A percentile compares a stretch with the other conserved stretches of the same genome.
Conservation (phyloP, 2,888 invertebrate species). For the Ellobium chinense region DNA sequence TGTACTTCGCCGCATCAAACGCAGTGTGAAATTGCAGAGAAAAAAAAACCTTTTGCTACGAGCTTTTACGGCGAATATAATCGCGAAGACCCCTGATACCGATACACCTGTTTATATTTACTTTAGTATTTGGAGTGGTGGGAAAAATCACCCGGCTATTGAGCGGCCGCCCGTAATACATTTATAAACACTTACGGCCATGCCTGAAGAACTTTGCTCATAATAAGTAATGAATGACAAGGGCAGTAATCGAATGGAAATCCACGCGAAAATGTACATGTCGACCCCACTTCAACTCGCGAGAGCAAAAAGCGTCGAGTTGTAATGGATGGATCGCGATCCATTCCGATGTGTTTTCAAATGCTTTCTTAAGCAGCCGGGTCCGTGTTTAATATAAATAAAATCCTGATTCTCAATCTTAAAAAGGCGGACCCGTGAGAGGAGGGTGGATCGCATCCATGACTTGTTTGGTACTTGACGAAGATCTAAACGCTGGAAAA, state of each 20-base stretch:
- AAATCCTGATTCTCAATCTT: neutral
- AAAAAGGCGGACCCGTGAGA: too few relatives aligned
- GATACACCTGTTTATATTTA: slow-evolving; percentile 42
- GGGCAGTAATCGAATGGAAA: neutral
- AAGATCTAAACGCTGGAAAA: too few relatives aligned
- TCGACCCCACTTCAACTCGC: neutral
- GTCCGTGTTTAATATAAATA: neutral
- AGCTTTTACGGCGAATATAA: neutral
- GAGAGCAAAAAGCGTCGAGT: neutral
- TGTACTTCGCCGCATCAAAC: too few relatives aligned
- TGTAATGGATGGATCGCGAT: neutral
- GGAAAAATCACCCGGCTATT: neutral
- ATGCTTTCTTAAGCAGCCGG: neutral
- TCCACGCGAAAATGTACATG: neutral
- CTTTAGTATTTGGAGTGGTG: neutral
- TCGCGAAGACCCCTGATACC: slow-evolving; percentile 2
- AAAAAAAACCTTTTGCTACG: too few relatives aligned
- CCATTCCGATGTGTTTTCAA: neutral
- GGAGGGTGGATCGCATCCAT: too few relatives aligned
- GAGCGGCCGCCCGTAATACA: neutral
- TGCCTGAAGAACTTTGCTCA: neutral
- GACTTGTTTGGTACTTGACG: too few relatives aligned
- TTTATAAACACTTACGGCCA: slow-evolving; percentile 1
- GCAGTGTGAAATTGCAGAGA: too few relatives aligned
- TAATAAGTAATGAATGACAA: slow-evolving; percentile 2